Evolutionary conservation across 2,797 vertebrate genomes (phyloP).

Genomic region (Pachyuromys duprasi): DNA sequence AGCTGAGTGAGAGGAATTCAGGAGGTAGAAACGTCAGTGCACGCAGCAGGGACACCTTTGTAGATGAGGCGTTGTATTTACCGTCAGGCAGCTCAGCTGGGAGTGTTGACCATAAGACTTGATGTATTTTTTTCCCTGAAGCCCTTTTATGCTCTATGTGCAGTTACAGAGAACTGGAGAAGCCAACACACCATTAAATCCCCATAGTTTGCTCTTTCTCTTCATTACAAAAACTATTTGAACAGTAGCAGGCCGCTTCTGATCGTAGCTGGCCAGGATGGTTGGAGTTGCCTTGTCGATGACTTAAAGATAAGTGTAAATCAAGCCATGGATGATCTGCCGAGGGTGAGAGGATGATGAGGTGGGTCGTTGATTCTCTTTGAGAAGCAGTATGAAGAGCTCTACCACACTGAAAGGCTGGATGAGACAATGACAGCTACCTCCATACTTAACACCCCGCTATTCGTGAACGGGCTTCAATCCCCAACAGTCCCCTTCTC

Average conservation of each 20-base stretch:
- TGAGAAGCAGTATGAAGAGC: background rate
- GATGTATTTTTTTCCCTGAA: background rate
- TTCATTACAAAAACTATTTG: background rate
- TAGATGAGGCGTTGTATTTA: conserved; percentile 1
- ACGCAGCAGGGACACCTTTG: background rate
- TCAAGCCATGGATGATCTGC: background rate
- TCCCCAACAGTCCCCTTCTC: background rate
- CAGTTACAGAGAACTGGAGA: background rate
- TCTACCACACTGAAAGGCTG: background rate
- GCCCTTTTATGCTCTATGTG: background rate
- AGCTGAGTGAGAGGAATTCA: background rate
- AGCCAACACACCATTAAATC: background rate
- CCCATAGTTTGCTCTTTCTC: background rate
- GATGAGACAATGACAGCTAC: background rate
- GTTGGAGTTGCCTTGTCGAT: background rate
- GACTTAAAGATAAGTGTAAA: background rate
- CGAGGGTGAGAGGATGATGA: background rate
- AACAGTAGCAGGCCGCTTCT: background rate
- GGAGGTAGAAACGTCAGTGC: rapidly evolving
- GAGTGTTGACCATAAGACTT: background rate
- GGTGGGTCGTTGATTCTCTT: background rate
- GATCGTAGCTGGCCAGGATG: background rate
- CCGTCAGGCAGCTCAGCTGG: background rate
- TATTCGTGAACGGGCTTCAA: background rate
- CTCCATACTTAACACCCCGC: background rate